Percentiles rank a stretch among this genome's conserved stretches.
Evolutionary conservation across 2,888 invertebrate species (phyloP).

Genomic region (Metellina segmentata): DNA sequence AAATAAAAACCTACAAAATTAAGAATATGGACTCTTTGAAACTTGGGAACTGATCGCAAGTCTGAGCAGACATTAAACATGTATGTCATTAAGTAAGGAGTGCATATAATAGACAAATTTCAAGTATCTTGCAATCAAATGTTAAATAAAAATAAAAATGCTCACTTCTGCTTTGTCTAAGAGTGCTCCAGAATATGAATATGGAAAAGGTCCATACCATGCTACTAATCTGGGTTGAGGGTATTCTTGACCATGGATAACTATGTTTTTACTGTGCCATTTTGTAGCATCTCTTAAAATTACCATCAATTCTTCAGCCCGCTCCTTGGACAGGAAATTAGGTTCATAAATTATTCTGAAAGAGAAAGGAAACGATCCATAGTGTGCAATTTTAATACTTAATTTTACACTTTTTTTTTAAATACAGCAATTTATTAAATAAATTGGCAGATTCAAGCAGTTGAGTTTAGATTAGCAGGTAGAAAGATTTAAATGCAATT

Average conservation of each 20-base stretch:
- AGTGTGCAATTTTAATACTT: not conserved
- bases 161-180: constrained; percentile 78
- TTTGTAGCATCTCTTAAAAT: constrained; percentile 54
- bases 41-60: too few relatives aligned
- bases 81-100: too few relatives aligned
- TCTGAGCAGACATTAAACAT: too few relatives aligned
- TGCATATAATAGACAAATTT: too few relatives aligned
- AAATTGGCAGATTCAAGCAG: too few relatives aligned
- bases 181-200: constrained; percentile 81
- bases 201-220: constrained; percentile 82
- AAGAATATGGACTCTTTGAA: too few relatives aligned
- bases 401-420: not conserved
- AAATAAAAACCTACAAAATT: too few relatives aligned
- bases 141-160: not conserved
- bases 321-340: constrained; percentile 34
- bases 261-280: constrained; percentile 78
- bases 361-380: not conserved
- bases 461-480: too few relatives aligned
- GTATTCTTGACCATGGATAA: constrained; percentile 77
- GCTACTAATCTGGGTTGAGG: constrained; percentile 81
- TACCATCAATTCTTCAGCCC: constrained; percentile 21
- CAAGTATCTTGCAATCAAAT: too few relatives aligned
- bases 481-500: too few relatives aligned
- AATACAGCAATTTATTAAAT: too few relatives aligned
- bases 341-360: constrained; percentile 59